Percentiles rank a stretch among this genome's conserved stretches.
Conservation (phyloP, 1,140 invertebrate species). For the Hypsibius dujardini region DNA sequence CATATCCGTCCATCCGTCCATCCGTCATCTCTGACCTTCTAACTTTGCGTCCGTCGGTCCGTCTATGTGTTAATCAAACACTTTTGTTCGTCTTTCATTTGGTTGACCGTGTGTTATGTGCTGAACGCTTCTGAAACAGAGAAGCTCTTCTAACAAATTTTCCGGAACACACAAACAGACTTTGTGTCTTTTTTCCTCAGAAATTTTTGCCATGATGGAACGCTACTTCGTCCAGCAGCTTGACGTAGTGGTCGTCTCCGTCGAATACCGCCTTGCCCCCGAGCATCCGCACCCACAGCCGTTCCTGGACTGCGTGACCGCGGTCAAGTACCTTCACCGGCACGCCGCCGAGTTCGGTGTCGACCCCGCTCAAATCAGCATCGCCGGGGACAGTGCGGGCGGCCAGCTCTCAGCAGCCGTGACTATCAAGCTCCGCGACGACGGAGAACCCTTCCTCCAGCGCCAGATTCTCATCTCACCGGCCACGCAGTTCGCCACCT, state of each 20-base stretch:
- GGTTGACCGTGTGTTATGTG: too few relatives aligned
- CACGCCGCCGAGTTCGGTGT: slow-evolving; percentile 20
- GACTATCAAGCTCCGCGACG: slow-evolving; percentile 15
- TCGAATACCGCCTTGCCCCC: slow-evolving; percentile 23
- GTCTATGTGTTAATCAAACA: too few relatives aligned
- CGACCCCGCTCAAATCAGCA: slow-evolving; percentile 20
- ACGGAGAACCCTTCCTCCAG: not conserved
- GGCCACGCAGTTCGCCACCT: slow-evolving; percentile 14
- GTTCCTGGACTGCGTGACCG: slow-evolving; percentile 21
- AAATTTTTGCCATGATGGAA: not conserved
- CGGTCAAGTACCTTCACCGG: slow-evolving; percentile 22
- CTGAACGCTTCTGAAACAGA: too few relatives aligned
- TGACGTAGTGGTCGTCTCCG: not conserved
- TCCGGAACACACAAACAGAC: not conserved
- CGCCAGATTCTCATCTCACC: slow-evolving; percentile 19
- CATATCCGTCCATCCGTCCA: too few relatives aligned
- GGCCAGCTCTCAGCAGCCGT: slow-evolving; percentile 5
- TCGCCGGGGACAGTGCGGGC: slow-evolving; percentile 19
- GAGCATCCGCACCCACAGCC: slow-evolving; percentile 22
- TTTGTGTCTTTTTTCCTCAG: not conserved
- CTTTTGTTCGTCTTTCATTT: too few relatives aligned
- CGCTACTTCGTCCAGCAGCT: not conserved
- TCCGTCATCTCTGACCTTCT: too few relatives aligned
- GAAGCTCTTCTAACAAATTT: too few relatives aligned
- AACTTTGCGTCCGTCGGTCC: too few relatives aligned